A percentile compares a stretch with the other conserved stretches of the same genome.
Conservation (phyloP, 2,113 vertebrate genomes). For the Melanocharis versteri region DNA sequence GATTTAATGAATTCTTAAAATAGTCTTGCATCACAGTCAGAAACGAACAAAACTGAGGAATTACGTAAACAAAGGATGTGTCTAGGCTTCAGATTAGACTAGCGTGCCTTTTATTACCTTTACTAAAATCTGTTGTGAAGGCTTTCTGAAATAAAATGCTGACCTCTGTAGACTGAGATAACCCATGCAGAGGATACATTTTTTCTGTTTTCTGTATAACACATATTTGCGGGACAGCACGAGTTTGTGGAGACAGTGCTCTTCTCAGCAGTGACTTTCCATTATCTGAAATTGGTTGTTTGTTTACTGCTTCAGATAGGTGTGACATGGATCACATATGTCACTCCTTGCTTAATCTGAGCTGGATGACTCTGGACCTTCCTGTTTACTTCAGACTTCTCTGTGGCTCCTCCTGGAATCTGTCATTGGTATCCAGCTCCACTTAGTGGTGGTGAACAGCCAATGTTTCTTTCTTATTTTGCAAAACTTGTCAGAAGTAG, state of each 20-base stretch:
- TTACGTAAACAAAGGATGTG: neutral
- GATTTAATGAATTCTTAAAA: neutral
- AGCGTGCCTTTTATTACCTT: neutral
- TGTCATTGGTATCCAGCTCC: neutral
- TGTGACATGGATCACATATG: accelerated
- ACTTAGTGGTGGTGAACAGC: neutral
- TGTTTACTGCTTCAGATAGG: neutral
- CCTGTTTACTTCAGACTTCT: neutral
- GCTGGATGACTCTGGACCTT: neutral
- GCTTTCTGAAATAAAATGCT: neutral
- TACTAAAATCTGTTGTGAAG: neutral
- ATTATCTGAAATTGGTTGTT: neutral
- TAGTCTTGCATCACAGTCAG: neutral
- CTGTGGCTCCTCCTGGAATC: neutral
- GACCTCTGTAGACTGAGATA: neutral
- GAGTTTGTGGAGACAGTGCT: neutral
- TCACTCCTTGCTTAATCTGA: neutral
- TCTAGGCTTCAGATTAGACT: neutral
- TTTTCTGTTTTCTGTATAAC: accelerated
- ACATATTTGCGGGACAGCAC: neutral
- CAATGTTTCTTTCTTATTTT: neutral
- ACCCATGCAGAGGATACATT: neutral
- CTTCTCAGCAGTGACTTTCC: neutral
- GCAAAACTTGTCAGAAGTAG: neutral
- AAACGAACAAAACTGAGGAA: accelerated